Evolutionary conservation across 1,140 invertebrate genomes (phyloP), one percentile per base, ranked within the genome.

Genomic region (Nylanderia fulva): DNA sequence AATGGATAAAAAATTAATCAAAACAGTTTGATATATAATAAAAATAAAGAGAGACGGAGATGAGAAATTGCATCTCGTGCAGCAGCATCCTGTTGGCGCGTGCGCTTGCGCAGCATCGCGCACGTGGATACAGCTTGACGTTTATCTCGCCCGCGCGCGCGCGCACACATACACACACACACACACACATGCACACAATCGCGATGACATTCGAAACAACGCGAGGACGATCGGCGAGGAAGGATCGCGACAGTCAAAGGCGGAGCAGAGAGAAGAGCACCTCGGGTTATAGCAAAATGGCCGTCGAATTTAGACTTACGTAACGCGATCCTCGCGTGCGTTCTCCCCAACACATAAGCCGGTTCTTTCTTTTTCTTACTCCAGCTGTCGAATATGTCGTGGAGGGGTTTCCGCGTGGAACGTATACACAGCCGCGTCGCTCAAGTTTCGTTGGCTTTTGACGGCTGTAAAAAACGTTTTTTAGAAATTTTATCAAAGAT

Each of bases 221-320:
- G 86, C 72, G 86, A 71, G 79, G 6, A 27, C 42, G 13, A 33
- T 13, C 24, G 29, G n/a, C 27, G 45, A 74, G 1, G 11, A 36
- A 52, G 15, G 45, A 27, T 3, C 42, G 29, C 15, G 72, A 29
- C 7, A 52, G n/a, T 1, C 7, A 6, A 56, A 39, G 18, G 18
- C 45, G 21, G n/a, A 11, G 13, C 2, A n/a, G 18, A n/a, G 24
- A 42, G 24, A 36, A 21, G 9, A 11, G 33, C 15, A 11, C 11
- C 3, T 21, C 68, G 27, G 68, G 18, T 71, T 33, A 33, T 92
- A 90, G 90, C 92, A 94, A 93, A 94, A 94, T 94, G 93, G 93
- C 93, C 90, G 93, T 90, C 91, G 91, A 92, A 94, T 94, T 94
- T 93, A 93, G 93, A 91, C 87, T 93, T 94, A 93, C 88, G 92